A percentile compares a stretch with the other conserved stretches of the same genome.
phyloP scores from a whole-genome alignment of 2,113 vertebrate genomes.

The Tupaia chinensis region DNA sequence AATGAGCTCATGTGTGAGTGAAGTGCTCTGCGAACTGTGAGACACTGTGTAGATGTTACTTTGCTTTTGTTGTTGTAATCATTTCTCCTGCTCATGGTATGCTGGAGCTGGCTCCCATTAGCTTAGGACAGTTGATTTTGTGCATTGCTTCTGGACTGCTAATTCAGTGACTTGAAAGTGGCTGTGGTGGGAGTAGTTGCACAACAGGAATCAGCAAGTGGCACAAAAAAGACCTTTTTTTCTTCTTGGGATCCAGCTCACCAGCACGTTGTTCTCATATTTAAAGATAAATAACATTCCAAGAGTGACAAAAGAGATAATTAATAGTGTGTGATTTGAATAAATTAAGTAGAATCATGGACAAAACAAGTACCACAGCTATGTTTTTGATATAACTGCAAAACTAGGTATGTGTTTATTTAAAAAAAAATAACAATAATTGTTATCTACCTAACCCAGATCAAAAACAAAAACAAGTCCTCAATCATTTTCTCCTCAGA shows the following conservation, averaged over 20 bases:
- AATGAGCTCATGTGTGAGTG: neutral
- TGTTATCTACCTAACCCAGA: neutral
- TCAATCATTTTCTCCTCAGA: neutral
- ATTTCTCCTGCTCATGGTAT: neutral
- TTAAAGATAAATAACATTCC: neutral
- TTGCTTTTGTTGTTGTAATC: conserved; percentile 1
- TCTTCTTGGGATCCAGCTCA: neutral
- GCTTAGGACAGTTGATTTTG: conserved; percentile 14
- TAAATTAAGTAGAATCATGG: neutral
- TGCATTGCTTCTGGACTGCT: neutral
- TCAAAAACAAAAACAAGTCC: neutral
- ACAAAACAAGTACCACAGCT: neutral
- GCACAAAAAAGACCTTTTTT: neutral
- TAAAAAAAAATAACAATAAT: too few species aligned
- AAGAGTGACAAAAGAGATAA: neutral
- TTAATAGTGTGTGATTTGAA: neutral
- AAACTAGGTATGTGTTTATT: neutral
- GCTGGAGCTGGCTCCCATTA: neutral
- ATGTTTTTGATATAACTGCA: neutral
- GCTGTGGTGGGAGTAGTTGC: neutral
- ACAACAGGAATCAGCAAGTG: neutral
- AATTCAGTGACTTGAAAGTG: conserved; percentile 18
- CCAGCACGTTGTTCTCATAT: neutral
- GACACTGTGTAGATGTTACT: neutral
- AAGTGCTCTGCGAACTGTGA: neutral